Evolutionary conservation across 2,888 invertebrate genomes (phyloP).

Genomic region (Aphidius colemani): DNA sequence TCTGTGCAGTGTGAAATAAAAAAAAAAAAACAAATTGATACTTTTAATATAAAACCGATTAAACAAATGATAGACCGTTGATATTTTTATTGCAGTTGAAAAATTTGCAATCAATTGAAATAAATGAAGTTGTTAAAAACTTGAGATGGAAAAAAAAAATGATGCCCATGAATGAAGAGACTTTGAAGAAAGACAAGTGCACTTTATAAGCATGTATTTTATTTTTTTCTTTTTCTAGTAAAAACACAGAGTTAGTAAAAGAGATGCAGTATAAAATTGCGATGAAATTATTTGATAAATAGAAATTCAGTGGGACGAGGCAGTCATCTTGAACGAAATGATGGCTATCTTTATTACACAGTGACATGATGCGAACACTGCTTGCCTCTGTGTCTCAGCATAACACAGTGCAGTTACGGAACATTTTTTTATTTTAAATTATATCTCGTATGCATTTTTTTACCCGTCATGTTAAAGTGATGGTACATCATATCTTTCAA

Average conservation of each 20-base stretch:
- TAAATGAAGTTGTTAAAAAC: conserved; percentile 1
- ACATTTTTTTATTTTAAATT: conserved; percentile 24
- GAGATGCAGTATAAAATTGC: conserved; percentile 16
- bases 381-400: conserved; percentile 30
- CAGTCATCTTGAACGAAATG: conserved; percentile 4
- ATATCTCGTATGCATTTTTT: background rate
- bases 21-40: conserved; percentile 47
- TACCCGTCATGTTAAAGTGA: no score
- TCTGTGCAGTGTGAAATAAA: conserved; percentile 55
- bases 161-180: conserved; percentile 11
- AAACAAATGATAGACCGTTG: background rate
- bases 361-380: conserved; percentile 41
- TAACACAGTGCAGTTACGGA: conserved; percentile 43
- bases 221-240: conserved; percentile 2
- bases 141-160: conserved; percentile 8
- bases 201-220: conserved; percentile 1
- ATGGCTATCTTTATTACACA: conserved; percentile 36
- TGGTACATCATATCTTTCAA: no score
- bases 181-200: conserved; percentile 29
- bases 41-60: conserved; percentile 9
- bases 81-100: no score
- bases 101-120: background rate
- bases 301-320: conserved; percentile 33
- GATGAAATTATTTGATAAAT: conserved; percentile 44
- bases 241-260: background rate